phyloP scores from a whole-genome alignment of 2,888 invertebrate species.

The Fabriciana adippe region DNA sequence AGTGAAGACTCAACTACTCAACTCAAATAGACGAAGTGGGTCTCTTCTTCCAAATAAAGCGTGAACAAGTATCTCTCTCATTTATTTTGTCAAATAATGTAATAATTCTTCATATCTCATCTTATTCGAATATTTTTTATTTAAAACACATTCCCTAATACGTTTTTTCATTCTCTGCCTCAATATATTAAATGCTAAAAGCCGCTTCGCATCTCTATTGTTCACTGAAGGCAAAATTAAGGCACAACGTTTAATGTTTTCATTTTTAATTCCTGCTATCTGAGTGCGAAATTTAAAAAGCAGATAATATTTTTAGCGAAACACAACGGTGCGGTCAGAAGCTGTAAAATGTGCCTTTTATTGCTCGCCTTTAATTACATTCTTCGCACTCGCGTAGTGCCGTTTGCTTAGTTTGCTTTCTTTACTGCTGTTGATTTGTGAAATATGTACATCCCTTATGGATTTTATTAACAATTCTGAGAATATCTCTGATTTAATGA shows the following conservation, averaged over 20 bases:
- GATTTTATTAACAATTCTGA: slow-evolving; percentile 10
- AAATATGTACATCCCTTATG: slow-evolving; percentile 21
- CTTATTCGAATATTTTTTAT: neutral
- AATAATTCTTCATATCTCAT: too few species aligned
- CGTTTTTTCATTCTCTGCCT: slow-evolving; percentile 17
- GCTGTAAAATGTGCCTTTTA: slow-evolving; percentile 71
- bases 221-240: slow-evolving; percentile 67
- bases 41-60: too few species aligned
- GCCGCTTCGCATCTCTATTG: slow-evolving; percentile 56
- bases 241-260: slow-evolving; percentile 68
- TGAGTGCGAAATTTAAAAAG: slow-evolving; percentile 70
- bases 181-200: slow-evolving; percentile 32
- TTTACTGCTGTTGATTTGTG: slow-evolving; percentile 49
- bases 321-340: slow-evolving; percentile 61
- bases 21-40: too few species aligned
- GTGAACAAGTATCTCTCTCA: too few species aligned
- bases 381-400: slow-evolving; percentile 57
- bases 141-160: neutral
- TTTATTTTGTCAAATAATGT: too few species aligned
- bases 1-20: too few species aligned
- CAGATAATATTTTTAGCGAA: slow-evolving; percentile 71
- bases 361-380: slow-evolving; percentile 72
- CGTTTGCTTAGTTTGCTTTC: slow-evolving; percentile 50
- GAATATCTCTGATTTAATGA: neutral
- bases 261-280: slow-evolving; percentile 68